Percentiles rank a stretch among this genome's conserved stretches.
These are phyloP conservation scores for Poicephalus gulielmi DNA, from an alignment of 2,113 vertebrate species.

Conservation along the genomic window DNA sequence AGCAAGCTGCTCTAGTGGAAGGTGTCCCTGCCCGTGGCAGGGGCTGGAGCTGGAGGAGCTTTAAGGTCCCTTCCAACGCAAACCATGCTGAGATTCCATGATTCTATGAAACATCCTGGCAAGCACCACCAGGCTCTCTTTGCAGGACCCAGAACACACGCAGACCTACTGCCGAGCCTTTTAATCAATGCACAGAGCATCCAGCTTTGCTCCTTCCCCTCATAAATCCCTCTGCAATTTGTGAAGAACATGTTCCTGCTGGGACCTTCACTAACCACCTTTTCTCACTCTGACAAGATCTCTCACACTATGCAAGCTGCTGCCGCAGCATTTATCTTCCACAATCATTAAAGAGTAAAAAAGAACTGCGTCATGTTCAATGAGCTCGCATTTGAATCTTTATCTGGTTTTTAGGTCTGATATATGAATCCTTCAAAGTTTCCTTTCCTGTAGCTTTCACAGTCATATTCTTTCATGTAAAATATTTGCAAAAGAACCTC, in stretches of 20 bases:
- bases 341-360: background rate
- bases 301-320: background rate
- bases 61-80: background rate
- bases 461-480: background rate
- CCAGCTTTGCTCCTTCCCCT: background rate
- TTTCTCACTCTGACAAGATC: background rate
- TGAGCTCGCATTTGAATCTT: background rate
- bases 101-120: background rate
- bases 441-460: background rate
- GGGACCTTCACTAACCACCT: background rate
- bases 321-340: background rate
- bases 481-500: background rate
- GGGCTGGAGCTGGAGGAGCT: fast-evolving
- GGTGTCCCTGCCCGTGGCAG: background rate
- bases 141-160: background rate
- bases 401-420: background rate
- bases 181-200: background rate
- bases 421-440: background rate
- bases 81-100: background rate
- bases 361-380: background rate
- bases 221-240: background rate
- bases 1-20: background rate
- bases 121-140: background rate
- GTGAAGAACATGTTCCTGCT: background rate
- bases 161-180: background rate